Evolutionary conservation across 2,888 invertebrate genomes (phyloP).

Genomic region (Steinernema scapterisci): DNA sequence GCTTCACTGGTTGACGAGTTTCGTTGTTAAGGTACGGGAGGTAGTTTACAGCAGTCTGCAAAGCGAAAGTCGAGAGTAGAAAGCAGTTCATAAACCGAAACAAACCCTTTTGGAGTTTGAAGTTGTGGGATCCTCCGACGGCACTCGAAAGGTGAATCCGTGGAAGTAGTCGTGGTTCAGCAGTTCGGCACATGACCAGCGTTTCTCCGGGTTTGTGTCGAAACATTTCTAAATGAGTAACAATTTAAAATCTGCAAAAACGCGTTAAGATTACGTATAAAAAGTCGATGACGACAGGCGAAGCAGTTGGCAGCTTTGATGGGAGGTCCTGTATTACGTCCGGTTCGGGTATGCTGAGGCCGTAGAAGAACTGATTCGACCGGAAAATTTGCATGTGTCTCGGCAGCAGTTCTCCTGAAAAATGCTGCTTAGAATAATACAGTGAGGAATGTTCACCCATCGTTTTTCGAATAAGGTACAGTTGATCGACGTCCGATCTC

Average conservation of each 20-base stretch:
- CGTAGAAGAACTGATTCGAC: constrained; percentile 90
- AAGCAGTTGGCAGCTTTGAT: constrained; percentile 80
- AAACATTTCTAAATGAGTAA: constrained; percentile 79
- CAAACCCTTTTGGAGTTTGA: not conserved
- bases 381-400: constrained; percentile 94
- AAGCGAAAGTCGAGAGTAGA: not conserved
- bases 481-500: constrained; percentile 95
- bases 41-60: constrained; percentile 5
- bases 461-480: constrained; percentile 91
- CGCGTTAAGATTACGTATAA: constrained; percentile 74
- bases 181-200: constrained; percentile 90
- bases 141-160: constrained; percentile 39
- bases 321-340: constrained; percentile 82
- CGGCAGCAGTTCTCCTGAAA: constrained; percentile 81
- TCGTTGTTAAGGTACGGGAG: constrained; percentile 26
- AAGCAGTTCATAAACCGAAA: not conserved
- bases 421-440: no score
- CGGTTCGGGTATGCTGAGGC: constrained; percentile 88
- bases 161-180: constrained; percentile 88
- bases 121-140: constrained; percentile 1
- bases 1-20: constrained; percentile 2
- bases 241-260: not conserved
- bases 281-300: constrained; percentile 79
- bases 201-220: constrained; percentile 87
- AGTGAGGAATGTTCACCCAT: constrained; percentile 74